phyloP scores from a whole-genome alignment of 2,113 vertebrate species.

The Theristicus caerulescens region DNA sequence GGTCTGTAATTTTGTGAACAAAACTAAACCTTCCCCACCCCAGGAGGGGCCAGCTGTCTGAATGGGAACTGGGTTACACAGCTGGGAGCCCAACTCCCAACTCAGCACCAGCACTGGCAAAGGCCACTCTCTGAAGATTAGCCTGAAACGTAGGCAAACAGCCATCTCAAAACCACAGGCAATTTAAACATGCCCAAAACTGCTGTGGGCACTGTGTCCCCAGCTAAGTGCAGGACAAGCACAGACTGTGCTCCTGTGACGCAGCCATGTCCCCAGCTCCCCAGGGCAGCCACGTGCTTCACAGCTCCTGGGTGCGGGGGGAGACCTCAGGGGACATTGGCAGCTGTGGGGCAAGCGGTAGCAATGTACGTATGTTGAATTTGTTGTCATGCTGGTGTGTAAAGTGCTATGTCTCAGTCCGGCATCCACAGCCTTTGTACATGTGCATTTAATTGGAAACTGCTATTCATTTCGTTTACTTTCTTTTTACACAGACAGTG shows the following conservation, averaged over 20 bases:
- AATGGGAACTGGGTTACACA: background rate
- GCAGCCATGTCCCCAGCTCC: background rate
- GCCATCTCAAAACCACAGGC: background rate
- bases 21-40: accelerated
- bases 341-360: background rate
- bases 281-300: accelerated
- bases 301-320: too few relatives aligned
- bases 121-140: background rate
- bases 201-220: accelerated
- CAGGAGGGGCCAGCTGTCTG: background rate
- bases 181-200: background rate
- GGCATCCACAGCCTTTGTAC: background rate
- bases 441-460: background rate
- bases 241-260: too few relatives aligned
- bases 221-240: background rate
- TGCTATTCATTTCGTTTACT: background rate
- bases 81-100: background rate
- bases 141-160: background rate
- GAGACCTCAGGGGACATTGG: background rate
- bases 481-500: background rate
- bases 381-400: background rate
- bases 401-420: accelerated
- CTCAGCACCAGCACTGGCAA: background rate
- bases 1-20: background rate
- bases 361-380: accelerated